Percentiles rank a stretch among this genome's conserved stretches.
phyloP scores from a whole-genome alignment of 2,113 vertebrate species.

The Bos taurus region ARS-UCD2.0 NC_037351.1:39122501-39123000 shows the following conservation, averaged over 20 bases:
- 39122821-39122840: neutral
- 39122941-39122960: neutral
- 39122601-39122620: no score
- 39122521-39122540: no score
- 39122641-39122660: no score
- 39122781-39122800: neutral
- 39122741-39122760: neutral
- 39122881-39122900: neutral
- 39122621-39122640: no score
- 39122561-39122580: no score
- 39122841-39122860: neutral
- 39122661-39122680: no score
- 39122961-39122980: neutral
- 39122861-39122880: neutral
- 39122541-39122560: no score
- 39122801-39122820: neutral
- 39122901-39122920: neutral
- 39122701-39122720: neutral
- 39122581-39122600: no score
- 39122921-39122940: neutral
- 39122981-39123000: neutral
- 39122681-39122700: no score
- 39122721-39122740: slow-evolving; percentile 27
- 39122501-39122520: no score
- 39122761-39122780: neutral